Conservation (phyloP, 2,113 vertebrate species). For the Rhagologus leucostigma region DNA sequence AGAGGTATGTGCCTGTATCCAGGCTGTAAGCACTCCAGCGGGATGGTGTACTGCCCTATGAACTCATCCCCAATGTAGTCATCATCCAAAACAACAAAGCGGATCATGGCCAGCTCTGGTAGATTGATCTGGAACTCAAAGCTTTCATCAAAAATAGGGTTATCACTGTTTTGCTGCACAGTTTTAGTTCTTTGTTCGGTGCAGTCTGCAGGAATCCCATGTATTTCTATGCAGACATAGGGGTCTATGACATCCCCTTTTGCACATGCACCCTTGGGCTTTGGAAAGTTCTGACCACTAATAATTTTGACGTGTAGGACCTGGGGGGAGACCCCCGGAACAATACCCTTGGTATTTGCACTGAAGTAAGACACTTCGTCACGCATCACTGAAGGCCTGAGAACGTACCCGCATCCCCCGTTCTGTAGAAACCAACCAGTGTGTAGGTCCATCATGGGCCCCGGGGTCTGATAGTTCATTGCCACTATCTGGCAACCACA, state of each 20-base stretch:
- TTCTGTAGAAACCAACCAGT: conserved; percentile 94
- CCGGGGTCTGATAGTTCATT: conserved; percentile 95
- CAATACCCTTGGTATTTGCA: conserved; percentile 91
- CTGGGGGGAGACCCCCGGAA: conserved; percentile 91
- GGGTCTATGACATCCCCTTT: conserved; percentile 98
- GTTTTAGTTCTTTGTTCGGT: conserved; percentile 93
- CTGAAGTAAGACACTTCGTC: conserved; percentile 97
- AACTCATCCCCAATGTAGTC: conserved; percentile 99
- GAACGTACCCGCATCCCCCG: conserved; percentile 90
- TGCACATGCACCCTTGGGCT: conserved; percentile 93
- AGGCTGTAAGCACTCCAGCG: conserved; percentile 92
- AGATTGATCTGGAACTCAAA: conserved; percentile 98
- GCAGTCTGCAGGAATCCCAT: conserved; percentile 94
- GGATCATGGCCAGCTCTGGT: conserved; percentile 92
- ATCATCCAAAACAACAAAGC: conserved; percentile 93
- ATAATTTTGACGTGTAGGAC: conserved; percentile 94
- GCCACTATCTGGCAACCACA: conserved; percentile 96
- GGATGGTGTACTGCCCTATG: conserved; percentile 93
- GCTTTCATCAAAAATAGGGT: conserved; percentile 96
- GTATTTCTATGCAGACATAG: conserved; percentile 95
- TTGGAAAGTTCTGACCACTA: conserved; percentile 95
- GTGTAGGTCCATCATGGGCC: conserved; percentile 95
- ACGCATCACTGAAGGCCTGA: conserved; percentile 91
- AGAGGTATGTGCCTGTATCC: conserved; percentile 93
- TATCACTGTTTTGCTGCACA: conserved; percentile 92